phyloP scores from a whole-genome alignment of 1,140 invertebrate species.

The Platorchestia sp. region DNA sequence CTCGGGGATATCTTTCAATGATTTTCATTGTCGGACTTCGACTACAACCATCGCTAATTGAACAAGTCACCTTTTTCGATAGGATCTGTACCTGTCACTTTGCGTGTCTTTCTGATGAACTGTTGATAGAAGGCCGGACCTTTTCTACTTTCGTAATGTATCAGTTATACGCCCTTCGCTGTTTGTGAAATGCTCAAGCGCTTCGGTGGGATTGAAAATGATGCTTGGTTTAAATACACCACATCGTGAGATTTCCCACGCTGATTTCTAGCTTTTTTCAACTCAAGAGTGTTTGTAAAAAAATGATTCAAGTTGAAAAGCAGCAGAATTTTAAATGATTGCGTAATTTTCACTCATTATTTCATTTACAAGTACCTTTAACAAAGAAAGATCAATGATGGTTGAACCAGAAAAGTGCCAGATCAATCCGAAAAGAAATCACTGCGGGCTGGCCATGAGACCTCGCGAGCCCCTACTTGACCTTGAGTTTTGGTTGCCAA shows the following conservation, averaged over 20 bases:
- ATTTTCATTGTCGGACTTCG: background rate
- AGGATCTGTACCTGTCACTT: background rate
- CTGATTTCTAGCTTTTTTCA: background rate
- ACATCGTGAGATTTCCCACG: background rate
- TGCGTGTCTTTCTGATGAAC: background rate
- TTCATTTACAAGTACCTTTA: background rate
- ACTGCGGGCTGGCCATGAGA: background rate
- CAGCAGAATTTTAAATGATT: background rate
- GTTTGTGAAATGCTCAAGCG: background rate
- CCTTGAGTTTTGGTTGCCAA: background rate
- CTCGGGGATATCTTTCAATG: background rate
- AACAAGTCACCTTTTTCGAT: background rate
- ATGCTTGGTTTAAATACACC: background rate
- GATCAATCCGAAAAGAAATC: background rate
- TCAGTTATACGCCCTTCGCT: background rate
- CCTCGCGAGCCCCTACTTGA: background rate
- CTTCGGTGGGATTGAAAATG: background rate
- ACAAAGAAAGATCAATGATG: too few species aligned
- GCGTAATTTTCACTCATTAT: background rate
- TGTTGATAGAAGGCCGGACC: background rate
- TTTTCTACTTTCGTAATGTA: background rate
- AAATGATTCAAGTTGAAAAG: too few species aligned
- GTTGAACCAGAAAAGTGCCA: background rate
- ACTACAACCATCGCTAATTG: background rate
- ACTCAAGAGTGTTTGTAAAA: too few species aligned